Evolutionary conservation across 1,140 invertebrate species (phyloP).

Genomic region (Thaumetopoea pityocampa): DNA sequence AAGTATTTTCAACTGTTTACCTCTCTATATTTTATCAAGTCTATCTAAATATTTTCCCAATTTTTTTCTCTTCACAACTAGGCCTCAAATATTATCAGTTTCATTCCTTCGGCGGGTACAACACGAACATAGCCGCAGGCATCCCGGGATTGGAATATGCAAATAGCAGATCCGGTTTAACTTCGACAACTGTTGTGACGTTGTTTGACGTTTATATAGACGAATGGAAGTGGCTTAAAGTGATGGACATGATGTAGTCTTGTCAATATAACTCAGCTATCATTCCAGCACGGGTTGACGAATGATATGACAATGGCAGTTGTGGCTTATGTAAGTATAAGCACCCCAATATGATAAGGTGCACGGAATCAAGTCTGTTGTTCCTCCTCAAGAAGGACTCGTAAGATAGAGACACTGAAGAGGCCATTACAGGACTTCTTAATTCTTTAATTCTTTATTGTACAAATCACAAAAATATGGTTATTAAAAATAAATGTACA

Average conservation of each 20-base stretch:
- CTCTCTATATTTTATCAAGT: not conserved
- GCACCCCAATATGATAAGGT: too few species aligned
- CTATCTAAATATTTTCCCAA: slow-evolving; percentile 5
- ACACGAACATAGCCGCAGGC: slow-evolving; percentile 30
- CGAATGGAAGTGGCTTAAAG: slow-evolving; percentile 9
- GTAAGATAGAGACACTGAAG: too few species aligned
- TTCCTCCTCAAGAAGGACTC: too few species aligned
- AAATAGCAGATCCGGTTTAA: slow-evolving; percentile 50
- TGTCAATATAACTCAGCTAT: too few species aligned
- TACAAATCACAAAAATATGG: too few species aligned
- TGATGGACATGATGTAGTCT: not conserved
- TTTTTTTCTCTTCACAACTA: not conserved
- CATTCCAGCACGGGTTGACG: not conserved
- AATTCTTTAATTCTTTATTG: too few species aligned
- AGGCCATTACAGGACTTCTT: too few species aligned
- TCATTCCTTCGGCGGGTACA: slow-evolving; percentile 1
- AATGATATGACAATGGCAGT: too few species aligned
- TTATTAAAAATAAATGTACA: too few species aligned
- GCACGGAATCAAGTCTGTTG: too few species aligned
- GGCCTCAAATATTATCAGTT: not conserved
- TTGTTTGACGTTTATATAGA: slow-evolving; percentile 21
- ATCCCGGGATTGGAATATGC: slow-evolving; percentile 63
- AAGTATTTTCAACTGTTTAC: too few species aligned
- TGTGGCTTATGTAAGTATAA: too few species aligned
- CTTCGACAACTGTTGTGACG: slow-evolving; percentile 52